These are phyloP conservation scores for Kryptolebias ocellatus DNA, from an alignment of 2,797 vertebrate genomes.

Conservation along the genomic window DNA sequence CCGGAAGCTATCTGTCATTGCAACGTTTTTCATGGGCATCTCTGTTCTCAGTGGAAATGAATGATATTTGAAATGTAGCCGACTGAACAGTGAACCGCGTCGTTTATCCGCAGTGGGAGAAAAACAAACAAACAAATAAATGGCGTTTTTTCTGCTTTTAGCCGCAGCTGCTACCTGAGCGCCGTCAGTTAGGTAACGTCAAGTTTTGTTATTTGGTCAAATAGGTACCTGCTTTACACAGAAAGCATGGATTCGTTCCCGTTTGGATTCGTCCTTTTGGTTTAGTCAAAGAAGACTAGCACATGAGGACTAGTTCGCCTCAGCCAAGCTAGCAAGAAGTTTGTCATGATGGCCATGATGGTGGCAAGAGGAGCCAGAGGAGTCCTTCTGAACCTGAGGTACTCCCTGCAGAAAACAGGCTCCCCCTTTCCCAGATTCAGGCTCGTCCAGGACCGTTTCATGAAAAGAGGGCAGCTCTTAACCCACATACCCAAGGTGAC, in stretches of 20 bases:
- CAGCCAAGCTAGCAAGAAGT: conserved; percentile 2
- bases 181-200: too few relatives aligned
- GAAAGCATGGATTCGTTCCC: too few relatives aligned
- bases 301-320: conserved; percentile 3
- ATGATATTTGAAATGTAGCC: not conserved
- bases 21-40: conserved; percentile 1
- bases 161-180: too few relatives aligned
- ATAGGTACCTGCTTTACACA: too few relatives aligned
- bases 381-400: conserved; percentile 64
- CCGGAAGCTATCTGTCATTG: conserved; percentile 39
- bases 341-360: conserved; percentile 39
- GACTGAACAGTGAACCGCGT: not conserved
- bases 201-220: too few relatives aligned
- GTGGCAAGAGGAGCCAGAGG: conserved; percentile 58
- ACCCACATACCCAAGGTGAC: conserved; percentile 76
- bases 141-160: not conserved
- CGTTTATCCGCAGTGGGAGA: not conserved
- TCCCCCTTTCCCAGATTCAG: conserved; percentile 41
- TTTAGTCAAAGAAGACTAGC: too few relatives aligned
- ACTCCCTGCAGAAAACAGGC: conserved; percentile 45
- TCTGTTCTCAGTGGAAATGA: conserved; percentile 7
- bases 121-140: not conserved
- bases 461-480: conserved; percentile 58
- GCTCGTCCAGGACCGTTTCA: conserved; percentile 30
- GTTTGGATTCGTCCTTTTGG: too few relatives aligned